Base-by-base conservation (phyloP, 2,797 vertebrate genomes). In the Ctenopoma kingsleyae region DNA sequence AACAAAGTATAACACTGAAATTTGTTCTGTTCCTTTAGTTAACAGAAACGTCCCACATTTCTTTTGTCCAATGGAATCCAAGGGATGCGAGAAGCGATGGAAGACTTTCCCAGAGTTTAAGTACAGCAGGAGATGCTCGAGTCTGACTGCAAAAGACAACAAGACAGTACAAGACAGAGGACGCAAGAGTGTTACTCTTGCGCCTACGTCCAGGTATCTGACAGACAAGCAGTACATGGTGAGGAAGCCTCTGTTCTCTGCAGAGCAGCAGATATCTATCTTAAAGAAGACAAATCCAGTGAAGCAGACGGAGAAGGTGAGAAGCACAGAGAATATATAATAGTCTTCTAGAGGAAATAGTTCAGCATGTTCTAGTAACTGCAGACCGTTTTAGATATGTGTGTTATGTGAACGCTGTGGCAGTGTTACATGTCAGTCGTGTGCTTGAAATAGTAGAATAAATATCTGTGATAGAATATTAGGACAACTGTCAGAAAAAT, bases 261-360 rank as follows among this genome's bases (percentile, higher is more conserved):
- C 75, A 2, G 25, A 88, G 30, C 50, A 72, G 8, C 83, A 77
- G 10, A 55, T 70, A 9, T 88, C 91, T 27, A 78, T 89, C 55
- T 65, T 94, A 62, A 94, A 94, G 88, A 92, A 81, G 79, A 74
- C 79, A 0, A 38, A 36, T 16, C 56, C 62, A 59, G 65, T 60
- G 30, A 74, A 80, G 17, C 50, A 75, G 48, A 61, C 67, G 8
- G 73, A 79, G 23, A 53, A 67, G 84, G 93, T 93, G 69, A 92
- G 48, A 16, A 59, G 20, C 15, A 30, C 1, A 2, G 30, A 13
- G 9, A 41, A 1, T 30, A n/a, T n/a, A 30, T 30, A 51, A 7
- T 11, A 23, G 23, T 23, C 23, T 23, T 23, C 23, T 4, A 19
- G 4, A 35, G 25, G 16, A 44, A 51, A 47, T 47, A 1, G 46